Percentiles rank a stretch among this genome's conserved stretches.
These are phyloP conservation scores for Tinea semifulvella DNA, from an alignment of 2,888 invertebrate genomes.

Conservation along the genomic window DNA sequence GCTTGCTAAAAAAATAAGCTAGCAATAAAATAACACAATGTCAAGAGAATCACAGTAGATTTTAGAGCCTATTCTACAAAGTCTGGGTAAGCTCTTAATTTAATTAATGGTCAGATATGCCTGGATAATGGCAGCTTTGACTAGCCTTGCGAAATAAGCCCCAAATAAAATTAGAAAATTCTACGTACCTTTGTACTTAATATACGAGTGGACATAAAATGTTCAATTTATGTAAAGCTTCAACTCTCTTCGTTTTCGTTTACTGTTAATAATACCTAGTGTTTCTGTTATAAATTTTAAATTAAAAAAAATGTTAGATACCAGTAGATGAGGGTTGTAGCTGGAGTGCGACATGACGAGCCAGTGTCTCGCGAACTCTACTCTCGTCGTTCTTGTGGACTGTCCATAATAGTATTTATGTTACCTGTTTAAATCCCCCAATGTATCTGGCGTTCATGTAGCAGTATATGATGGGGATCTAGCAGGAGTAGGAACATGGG, in stretches of 20 bases:
- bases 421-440: slow-evolving; percentile 71
- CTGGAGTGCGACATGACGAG: slow-evolving; percentile 89
- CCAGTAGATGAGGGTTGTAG: slow-evolving; percentile 90
- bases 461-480: slow-evolving; percentile 88
- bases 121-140: too few species aligned
- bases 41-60: too few species aligned
- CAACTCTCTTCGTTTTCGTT: not conserved
- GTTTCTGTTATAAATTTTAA: slow-evolving; percentile 61
- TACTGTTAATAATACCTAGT: too few species aligned
- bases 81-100: too few species aligned
- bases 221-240: not conserved
- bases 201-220: too few species aligned
- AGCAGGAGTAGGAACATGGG: slow-evolving; percentile 89
- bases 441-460: slow-evolving; percentile 88
- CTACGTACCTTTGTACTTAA: too few species aligned
- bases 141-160: too few species aligned
- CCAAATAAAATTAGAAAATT: too few species aligned
- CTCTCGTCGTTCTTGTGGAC: slow-evolving; percentile 41
- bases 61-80: too few species aligned
- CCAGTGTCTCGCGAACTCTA: slow-evolving; percentile 81
- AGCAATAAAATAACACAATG: too few species aligned
- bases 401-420: slow-evolving; percentile 10
- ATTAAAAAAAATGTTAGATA: slow-evolving; percentile 88
- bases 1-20: too few species aligned
- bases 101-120: too few species aligned